These are phyloP conservation scores for Limanda limanda DNA, from an alignment of 2,113 vertebrate species.

Conservation along the genomic window DNA sequence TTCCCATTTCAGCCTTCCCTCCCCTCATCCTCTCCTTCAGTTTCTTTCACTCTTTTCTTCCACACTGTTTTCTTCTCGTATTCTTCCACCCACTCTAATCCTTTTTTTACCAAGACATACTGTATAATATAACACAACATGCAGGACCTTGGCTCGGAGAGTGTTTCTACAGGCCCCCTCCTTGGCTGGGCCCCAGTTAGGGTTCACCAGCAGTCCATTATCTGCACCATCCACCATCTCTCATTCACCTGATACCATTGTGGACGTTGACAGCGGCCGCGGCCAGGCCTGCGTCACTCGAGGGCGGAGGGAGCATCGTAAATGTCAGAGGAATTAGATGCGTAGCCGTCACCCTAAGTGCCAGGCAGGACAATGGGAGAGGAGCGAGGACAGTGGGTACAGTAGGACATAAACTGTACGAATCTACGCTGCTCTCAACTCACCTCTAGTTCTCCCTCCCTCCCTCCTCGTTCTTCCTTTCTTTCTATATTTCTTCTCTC, in stretches of 20 bases:
- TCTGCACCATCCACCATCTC: slow-evolving; percentile 41
- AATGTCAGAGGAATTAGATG: slow-evolving; percentile 84
- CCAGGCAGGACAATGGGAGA: slow-evolving; percentile 71
- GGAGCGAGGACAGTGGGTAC: slow-evolving; percentile 65
- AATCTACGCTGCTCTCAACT: slow-evolving; percentile 46
- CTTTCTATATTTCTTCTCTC: slow-evolving; percentile 45
- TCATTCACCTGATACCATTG: slow-evolving; percentile 63
- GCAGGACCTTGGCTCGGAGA: slow-evolving; percentile 57
- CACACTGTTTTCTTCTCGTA: slow-evolving; percentile 37
- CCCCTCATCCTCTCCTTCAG: slow-evolving; percentile 21
- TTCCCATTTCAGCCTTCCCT: slow-evolving; percentile 31
- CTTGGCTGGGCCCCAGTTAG: slow-evolving; percentile 31
- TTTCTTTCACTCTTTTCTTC: slow-evolving; percentile 40
- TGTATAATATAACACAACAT: slow-evolving; percentile 64
- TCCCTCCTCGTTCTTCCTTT: slow-evolving; percentile 22
- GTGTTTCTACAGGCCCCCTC: slow-evolving; percentile 39
- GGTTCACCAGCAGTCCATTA: slow-evolving; percentile 31
- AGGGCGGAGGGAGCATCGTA: slow-evolving; percentile 71
- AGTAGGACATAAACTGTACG: slow-evolving; percentile 55
- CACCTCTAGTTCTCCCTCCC: slow-evolving; percentile 49
- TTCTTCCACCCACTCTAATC: slow-evolving; percentile 74
- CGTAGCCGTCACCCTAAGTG: slow-evolving; percentile 71
- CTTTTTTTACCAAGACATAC: slow-evolving; percentile 66
- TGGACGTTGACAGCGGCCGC: slow-evolving; percentile 53
- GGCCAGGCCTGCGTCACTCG: slow-evolving; percentile 67